phyloP scores from a whole-genome alignment of 2,888 invertebrate genomes.

The Eucriotettix oculatus region DNA sequence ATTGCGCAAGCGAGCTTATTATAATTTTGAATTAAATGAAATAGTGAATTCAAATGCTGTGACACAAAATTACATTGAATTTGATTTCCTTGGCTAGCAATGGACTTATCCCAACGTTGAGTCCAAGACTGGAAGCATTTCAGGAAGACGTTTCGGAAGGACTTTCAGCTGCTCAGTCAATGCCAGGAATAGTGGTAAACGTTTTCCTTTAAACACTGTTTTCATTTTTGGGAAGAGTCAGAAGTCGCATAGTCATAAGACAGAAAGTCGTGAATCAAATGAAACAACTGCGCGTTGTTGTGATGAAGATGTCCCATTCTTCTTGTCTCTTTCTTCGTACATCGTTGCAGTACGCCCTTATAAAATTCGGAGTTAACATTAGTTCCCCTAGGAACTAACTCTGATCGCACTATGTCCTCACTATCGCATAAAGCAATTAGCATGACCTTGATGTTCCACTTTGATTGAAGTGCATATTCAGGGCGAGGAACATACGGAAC shows the following conservation, averaged over 20 bases:
- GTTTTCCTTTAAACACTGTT: background rate
- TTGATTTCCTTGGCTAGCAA: background rate
- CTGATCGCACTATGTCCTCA: background rate
- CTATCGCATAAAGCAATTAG: background rate
- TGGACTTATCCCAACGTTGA: background rate
- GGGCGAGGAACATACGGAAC: background rate
- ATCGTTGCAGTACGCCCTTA: background rate
- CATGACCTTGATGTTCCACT: background rate
- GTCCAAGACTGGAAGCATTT: conserved; percentile 11
- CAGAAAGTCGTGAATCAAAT: too few relatives aligned
- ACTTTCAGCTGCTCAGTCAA: background rate
- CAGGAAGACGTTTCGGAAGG: conserved; percentile 9
- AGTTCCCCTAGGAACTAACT: background rate
- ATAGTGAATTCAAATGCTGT: too few relatives aligned
- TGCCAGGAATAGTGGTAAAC: background rate
- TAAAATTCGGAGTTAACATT: background rate
- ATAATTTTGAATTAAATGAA: too few relatives aligned
- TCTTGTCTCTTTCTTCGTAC: background rate
- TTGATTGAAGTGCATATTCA: background rate
- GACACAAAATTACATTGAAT: background rate
- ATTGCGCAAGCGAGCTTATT: too few relatives aligned
- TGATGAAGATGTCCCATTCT: background rate
- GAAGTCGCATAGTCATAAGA: background rate
- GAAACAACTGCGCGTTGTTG: too few relatives aligned
- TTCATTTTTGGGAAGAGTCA: too few relatives aligned